Evolutionary conservation across 2,888 invertebrate genomes (phyloP).

Genomic region (Drosophila pullipes): DNA sequence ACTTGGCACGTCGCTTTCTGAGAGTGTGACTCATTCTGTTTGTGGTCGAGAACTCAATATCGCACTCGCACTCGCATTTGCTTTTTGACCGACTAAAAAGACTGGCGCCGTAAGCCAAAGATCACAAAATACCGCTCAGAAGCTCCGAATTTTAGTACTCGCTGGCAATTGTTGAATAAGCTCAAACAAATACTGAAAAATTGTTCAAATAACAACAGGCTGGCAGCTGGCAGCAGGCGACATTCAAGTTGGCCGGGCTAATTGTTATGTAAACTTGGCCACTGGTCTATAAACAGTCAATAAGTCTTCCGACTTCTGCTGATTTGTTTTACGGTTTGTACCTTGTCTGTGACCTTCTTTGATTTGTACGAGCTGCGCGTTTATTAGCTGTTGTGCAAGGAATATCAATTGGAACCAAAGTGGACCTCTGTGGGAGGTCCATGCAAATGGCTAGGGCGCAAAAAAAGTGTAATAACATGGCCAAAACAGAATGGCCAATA

Average conservation of each 20-base stretch:
- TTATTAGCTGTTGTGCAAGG: constrained; percentile 28
- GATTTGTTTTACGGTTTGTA: constrained; percentile 19
- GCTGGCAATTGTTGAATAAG: constrained; percentile 31
- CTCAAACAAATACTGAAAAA: constrained; percentile 23
- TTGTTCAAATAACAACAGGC: constrained; percentile 19
- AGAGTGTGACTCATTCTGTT: constrained; percentile 30
- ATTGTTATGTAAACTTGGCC: constrained; percentile 70
- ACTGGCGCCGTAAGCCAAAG: constrained; percentile 19
- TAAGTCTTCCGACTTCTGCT: constrained; percentile 7
- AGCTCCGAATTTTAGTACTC: constrained; percentile 16
- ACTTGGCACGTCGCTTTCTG: constrained; percentile 37
- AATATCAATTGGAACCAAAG: constrained; percentile 49
- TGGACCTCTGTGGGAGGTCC: constrained; percentile 34
- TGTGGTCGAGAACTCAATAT: constrained; percentile 7
- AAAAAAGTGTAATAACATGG: background rate
- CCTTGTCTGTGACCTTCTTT: constrained; percentile 55
- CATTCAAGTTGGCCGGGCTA: constrained; percentile 35
- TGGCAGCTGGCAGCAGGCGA: background rate
- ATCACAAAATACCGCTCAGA: constrained; percentile 17
- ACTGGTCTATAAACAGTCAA: constrained; percentile 37
- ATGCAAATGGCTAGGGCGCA: background rate
- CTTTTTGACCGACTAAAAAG: background rate
- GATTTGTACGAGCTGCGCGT: constrained; percentile 30
- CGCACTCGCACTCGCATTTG: too few relatives aligned
- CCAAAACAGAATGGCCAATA: background rate